A percentile compares a stretch with the other conserved stretches of the same genome.
Conservation (phyloP, 1,140 invertebrate species). For the Brachionus manjavacas region DNA sequence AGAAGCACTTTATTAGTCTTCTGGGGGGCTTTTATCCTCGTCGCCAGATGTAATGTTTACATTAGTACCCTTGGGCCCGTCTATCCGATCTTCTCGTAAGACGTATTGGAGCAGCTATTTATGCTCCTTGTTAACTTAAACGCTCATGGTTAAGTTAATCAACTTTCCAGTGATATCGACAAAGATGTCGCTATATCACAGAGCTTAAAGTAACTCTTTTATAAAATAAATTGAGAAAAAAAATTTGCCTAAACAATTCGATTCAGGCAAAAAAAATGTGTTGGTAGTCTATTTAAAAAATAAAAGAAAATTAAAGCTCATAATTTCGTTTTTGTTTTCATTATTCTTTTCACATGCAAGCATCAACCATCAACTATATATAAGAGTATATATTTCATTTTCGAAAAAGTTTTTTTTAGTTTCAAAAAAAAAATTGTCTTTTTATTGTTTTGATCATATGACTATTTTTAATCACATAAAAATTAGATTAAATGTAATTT, state of each 20-base stretch:
- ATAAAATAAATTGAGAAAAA: background rate
- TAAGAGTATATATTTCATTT: background rate
- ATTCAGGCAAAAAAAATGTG: background rate
- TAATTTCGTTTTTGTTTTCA: background rate
- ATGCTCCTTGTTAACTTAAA: too few relatives aligned
- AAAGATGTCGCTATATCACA: too few relatives aligned
- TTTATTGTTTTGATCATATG: background rate
- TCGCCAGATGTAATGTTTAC: too few relatives aligned
- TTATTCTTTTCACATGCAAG: background rate
- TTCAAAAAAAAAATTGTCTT: background rate
- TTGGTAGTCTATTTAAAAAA: background rate
- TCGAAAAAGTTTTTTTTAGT: background rate
- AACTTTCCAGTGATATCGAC: too few relatives aligned
- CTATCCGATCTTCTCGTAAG: too few relatives aligned
- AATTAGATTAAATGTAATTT: background rate
- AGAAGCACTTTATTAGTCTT: too few relatives aligned
- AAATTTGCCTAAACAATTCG: background rate
- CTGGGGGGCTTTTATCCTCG: too few relatives aligned
- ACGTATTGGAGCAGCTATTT: too few relatives aligned
- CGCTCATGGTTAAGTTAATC: too few relatives aligned
- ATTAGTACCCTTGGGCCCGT: too few relatives aligned
- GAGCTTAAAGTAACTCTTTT: background rate
- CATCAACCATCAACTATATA: background rate
- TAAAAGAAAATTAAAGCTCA: background rate
- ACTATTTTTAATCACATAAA: background rate